A percentile compares a stretch with the other conserved stretches of the same genome.
phyloP scores from a whole-genome alignment of 2,797 vertebrate species.

The Uromys caudimaculatus region DNA sequence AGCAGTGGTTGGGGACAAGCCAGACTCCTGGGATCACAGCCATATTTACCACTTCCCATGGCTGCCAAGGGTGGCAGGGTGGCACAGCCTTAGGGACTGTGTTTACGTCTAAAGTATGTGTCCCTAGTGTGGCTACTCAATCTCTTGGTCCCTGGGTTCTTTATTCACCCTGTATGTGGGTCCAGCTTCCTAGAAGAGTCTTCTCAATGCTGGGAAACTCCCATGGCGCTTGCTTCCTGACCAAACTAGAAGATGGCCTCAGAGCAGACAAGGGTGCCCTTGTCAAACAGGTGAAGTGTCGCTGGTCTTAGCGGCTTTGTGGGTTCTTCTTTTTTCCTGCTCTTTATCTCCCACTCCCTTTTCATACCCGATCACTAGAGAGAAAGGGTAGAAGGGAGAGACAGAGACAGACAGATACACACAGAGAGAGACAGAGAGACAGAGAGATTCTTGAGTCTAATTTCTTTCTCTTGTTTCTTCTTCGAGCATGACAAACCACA shows the following conservation, averaged over 20 bases:
- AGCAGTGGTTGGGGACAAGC: not conserved
- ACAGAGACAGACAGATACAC: not conserved
- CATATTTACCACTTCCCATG: fast-evolving
- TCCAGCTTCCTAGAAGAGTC: fast-evolving
- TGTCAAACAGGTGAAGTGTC: not conserved
- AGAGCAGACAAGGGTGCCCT: not conserved
- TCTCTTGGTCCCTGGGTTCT: not conserved
- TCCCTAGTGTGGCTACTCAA: not conserved
- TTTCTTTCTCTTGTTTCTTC: no score
- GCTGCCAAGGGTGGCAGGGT: not conserved
- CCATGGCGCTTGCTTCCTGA: fast-evolving
- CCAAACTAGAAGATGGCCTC: not conserved
- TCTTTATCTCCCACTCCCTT: not conserved
- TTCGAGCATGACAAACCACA: not conserved
- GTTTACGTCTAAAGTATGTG: not conserved
- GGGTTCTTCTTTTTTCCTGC: not conserved
- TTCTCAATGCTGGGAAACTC: fast-evolving
- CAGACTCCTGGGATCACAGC: not conserved
- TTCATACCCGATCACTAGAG: not conserved
- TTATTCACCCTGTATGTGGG: fast-evolving
- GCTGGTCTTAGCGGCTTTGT: not conserved
- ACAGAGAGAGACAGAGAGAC: not conserved
- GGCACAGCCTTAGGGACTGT: no score
- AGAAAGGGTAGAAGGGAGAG: not conserved
- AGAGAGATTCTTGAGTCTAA: not conserved